Conservation (phyloP, 2,797 vertebrate genomes). For the Epinephelus malabaricus region DNA sequence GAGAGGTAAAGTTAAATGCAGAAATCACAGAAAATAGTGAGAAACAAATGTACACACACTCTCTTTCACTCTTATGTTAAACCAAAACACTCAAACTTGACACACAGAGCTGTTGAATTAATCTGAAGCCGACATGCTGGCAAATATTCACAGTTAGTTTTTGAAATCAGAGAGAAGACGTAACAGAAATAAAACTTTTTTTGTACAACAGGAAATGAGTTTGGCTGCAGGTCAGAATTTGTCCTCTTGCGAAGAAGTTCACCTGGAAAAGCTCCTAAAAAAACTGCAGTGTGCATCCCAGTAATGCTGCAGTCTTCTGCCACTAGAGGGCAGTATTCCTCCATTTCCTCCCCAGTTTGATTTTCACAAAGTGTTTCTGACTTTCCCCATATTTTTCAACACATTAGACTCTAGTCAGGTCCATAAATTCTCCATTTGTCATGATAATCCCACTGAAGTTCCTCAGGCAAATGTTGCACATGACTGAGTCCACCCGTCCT, state of each 20-base stretch:
- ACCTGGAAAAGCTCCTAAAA: background rate
- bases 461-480: background rate
- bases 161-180: conserved; percentile 22
- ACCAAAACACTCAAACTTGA: background rate
- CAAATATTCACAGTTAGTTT: conserved; percentile 32
- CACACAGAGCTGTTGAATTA: background rate
- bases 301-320: conserved; percentile 3
- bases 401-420: conserved; percentile 30
- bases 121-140: conserved; percentile 48
- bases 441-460: conserved; percentile 2
- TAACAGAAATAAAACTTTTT: background rate
- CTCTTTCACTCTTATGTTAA: background rate
- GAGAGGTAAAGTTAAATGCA: background rate
- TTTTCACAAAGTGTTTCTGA: background rate
- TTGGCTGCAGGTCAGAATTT: background rate
- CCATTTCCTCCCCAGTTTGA: background rate
- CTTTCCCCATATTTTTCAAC: conserved; percentile 38
- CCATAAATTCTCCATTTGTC: conserved; percentile 8
- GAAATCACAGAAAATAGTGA: background rate
- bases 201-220: background rate
- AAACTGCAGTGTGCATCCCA: background rate
- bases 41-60: background rate
- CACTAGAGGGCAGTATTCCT: conserved; percentile 56
- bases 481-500: background rate
- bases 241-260: background rate